A percentile compares a stretch with the other conserved stretches of the same genome.
Conservation (phyloP, 2,113 vertebrate species). For the Nanorana parkeri region DNA sequence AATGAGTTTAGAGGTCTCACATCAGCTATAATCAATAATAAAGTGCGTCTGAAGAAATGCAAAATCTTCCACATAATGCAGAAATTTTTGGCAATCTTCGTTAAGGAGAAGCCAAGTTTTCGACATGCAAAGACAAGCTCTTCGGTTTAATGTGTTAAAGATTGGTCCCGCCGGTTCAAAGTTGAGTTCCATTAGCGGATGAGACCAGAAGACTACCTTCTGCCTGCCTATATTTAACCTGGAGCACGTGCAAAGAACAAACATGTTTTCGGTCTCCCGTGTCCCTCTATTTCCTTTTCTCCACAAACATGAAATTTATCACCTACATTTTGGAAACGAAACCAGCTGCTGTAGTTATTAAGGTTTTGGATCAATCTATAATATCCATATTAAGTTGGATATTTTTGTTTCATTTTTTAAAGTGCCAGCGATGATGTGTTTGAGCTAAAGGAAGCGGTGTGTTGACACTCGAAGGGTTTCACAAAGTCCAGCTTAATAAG, state of each 20-base stretch:
- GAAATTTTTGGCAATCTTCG: conserved; percentile 60
- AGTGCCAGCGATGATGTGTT: conserved; percentile 79
- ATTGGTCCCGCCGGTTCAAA: conserved; percentile 63
- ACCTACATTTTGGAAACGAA: conserved; percentile 77
- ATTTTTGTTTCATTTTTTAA: conserved; percentile 72
- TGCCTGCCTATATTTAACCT: conserved; percentile 66
- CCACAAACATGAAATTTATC: conserved; percentile 68
- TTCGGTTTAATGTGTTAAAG: conserved; percentile 65
- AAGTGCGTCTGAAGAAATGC: conserved; percentile 55
- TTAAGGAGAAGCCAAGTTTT: conserved; percentile 58
- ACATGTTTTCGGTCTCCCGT: conserved; percentile 66
- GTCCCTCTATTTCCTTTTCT: conserved; percentile 62
- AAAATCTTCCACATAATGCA: conserved; percentile 61
- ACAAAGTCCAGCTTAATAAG: conserved; percentile 84
- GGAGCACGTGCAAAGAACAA: conserved; percentile 59
- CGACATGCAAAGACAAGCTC: conserved; percentile 51
- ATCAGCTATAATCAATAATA: conserved; percentile 66
- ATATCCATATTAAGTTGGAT: conserved; percentile 79
- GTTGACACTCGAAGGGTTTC: conserved; percentile 76
- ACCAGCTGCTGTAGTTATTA: conserved; percentile 83
- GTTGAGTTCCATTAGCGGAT: conserved; percentile 62
- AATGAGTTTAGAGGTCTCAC: conserved; percentile 67
- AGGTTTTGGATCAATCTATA: conserved; percentile 79
- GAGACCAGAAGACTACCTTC: conserved; percentile 65
- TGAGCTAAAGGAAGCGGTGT: conserved; percentile 79